A percentile compares a stretch with the other conserved stretches of the same genome.
These are phyloP conservation scores for Monoplex corrugatus DNA, from an alignment of 2,888 invertebrate genomes.

Conservation along the genomic window DNA sequence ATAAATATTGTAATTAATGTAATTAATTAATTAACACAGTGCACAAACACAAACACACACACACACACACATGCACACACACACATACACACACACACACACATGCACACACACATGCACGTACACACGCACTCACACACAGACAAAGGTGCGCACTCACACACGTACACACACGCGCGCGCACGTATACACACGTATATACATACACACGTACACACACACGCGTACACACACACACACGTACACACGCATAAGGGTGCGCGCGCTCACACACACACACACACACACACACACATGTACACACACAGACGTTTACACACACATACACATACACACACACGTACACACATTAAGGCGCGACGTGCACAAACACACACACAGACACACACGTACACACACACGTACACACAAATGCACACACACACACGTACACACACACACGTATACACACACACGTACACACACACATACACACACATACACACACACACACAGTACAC, in stretches of 20 bases:
- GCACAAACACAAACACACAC: not conserved
- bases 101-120: slow-evolving; percentile 34
- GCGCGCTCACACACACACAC: no score
- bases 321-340: not conserved
- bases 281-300: not conserved
- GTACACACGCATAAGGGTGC: no score
- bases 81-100: slow-evolving; percentile 31
- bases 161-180: slow-evolving; percentile 7
- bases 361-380: no score
- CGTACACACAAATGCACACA: no score
- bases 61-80: not conserved
- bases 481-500: no score
- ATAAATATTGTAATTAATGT: no score
- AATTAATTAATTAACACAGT: no score
- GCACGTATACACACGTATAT: not conserved
- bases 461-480: no score
- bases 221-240: no score
- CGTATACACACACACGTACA: no score
- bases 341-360: not conserved
- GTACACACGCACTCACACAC: not conserved
- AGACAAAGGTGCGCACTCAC: not conserved
- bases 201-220: not conserved
- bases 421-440: no score
- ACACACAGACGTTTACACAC: not conserved
- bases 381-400: no score